These are phyloP conservation scores for Laticauda colubrina DNA, from an alignment of 2,113 vertebrate genomes.

Conservation along the genomic window DNA sequence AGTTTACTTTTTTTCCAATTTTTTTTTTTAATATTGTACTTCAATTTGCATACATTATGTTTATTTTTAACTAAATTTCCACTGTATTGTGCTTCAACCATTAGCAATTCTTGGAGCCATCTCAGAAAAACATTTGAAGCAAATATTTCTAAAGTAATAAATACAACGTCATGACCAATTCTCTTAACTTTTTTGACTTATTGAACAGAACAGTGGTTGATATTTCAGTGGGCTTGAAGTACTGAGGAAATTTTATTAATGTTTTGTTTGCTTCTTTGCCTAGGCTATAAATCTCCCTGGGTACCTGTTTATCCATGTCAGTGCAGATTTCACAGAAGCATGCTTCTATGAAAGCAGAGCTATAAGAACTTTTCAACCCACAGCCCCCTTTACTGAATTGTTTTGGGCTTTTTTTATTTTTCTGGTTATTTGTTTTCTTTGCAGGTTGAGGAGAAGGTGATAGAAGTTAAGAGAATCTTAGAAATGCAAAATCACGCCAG, in stretches of 20 bases:
- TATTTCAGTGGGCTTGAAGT: neutral
- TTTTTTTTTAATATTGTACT: neutral
- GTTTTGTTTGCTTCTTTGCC: neutral
- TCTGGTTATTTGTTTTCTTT: conserved; percentile 24
- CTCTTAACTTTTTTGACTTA: neutral
- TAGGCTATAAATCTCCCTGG: neutral
- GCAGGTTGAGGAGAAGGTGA: neutral
- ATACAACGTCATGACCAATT: neutral
- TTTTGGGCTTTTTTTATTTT: neutral
- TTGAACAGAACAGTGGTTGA: neutral
- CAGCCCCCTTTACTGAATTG: neutral
- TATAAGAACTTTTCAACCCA: neutral
- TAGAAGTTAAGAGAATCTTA: neutral
- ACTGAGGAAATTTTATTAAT: neutral
- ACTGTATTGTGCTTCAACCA: neutral
- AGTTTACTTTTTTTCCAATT: neutral
- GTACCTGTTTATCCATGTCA: neutral
- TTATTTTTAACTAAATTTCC: neutral
- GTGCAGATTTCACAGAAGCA: neutral
- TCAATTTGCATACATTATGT: neutral
- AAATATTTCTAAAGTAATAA: neutral
- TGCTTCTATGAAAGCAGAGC: neutral
- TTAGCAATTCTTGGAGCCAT: neutral
- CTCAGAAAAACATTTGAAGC: neutral
- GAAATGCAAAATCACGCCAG: neutral